Conservation (phyloP, 2,797 vertebrate genomes). For the Danio jaintianensis region DNA sequence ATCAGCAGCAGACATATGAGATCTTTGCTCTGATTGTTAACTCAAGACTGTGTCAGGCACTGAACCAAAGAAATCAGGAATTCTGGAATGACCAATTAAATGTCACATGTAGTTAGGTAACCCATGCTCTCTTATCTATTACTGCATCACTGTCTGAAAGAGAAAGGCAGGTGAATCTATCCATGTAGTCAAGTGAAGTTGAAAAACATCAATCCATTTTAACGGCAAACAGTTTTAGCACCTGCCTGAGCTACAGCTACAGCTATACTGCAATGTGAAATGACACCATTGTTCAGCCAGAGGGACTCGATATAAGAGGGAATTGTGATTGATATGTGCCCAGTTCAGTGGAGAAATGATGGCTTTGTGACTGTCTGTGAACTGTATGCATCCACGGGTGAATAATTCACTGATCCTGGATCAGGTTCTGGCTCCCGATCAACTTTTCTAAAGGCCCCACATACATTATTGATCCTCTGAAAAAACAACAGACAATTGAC, state of each 20-base stretch:
- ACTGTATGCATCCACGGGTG: conserved; percentile 46
- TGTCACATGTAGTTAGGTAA: conserved; percentile 11
- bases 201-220: not conserved
- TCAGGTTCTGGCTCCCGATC: conserved; percentile 59
- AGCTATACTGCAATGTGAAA: conserved; percentile 18
- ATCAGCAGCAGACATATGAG: not conserved
- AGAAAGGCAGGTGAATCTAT: conserved; percentile 11
- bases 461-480: conserved; percentile 83
- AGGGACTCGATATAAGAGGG: not conserved
- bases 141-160: conserved; percentile 16
- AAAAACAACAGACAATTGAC: conserved; percentile 74
- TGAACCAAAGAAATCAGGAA: conserved; percentile 12
- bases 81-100: conserved; percentile 26
- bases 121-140: conserved; percentile 17
- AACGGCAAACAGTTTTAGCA: conserved; percentile 17
- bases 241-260: not conserved
- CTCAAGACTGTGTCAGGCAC: not conserved
- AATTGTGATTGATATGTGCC: conserved; percentile 22
- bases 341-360: conserved; percentile 25
- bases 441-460: conserved; percentile 72
- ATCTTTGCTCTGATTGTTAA: conserved; percentile 6
- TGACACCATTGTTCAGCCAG: not conserved
- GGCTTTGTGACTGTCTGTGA: conserved; percentile 48
- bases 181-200: not conserved
- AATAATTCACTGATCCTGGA: conserved; percentile 64